Evolutionary conservation across 1,140 invertebrate species (phyloP), one percentile per base, ranked within the genome.

Genomic region (Heliconius eleuchia): DNA sequence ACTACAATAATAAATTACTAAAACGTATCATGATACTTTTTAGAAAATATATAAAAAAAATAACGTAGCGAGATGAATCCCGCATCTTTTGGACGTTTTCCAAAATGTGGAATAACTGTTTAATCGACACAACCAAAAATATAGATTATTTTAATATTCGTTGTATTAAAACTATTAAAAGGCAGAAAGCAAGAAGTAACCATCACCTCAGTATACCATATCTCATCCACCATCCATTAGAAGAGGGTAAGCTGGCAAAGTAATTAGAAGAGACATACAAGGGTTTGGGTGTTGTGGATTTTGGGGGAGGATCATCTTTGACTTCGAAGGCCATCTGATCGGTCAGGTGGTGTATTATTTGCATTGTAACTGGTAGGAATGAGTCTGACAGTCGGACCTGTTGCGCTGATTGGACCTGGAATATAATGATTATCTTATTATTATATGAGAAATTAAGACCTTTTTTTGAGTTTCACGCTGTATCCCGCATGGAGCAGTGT

Each of bases 341-440:
- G 0, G 95, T 95, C 11, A 96, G 87, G 80, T 96, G 95, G 0
- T 95, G 95, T 77, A 96, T 95, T 18, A 96, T 88, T 81, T 96
- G 95, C 95, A 96, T 96, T 1, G 92, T 92, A 11, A 95, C 95
- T 6, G 95, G 95, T 0, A 96, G 90, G 79, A 95, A 96, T 8
- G 94, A 95, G 76, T 94, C 93, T 1, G 94, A 94, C 0, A 94
- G 87, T n/a, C 85, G 80, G 8, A 93, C 84, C 76, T 90, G 79
- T 78, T 94, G 92, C 0, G 85, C 87, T 78, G 91, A 81, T n/a
- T 86, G 79, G 0, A 92, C 89, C 92, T 94, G 87, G 39, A 87
- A 89, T 73, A 13, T 8, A 57, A 57, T n/a, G 3, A 57, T 23
- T n/a, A 1, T 57, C 3, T 46, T 13, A 23, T 57, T 19, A 57